Evolutionary conservation across 2,888 invertebrate genomes (phyloP).

Genomic region (Melieria omissa): DNA sequence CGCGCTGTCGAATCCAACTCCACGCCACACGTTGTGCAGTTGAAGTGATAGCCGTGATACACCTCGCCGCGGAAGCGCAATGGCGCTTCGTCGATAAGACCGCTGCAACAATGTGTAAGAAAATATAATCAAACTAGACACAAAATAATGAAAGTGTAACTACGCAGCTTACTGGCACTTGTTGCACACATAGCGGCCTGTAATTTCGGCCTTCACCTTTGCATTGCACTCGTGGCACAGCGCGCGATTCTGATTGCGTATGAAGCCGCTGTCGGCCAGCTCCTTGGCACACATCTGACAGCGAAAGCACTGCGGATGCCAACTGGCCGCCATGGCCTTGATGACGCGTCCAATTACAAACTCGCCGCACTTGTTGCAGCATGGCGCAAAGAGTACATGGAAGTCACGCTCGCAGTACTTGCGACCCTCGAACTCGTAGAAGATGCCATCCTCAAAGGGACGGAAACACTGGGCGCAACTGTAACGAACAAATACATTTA

Average conservation of each 20-base stretch:
- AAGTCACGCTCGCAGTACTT: slow-evolving; percentile 99
- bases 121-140: slow-evolving; percentile 11
- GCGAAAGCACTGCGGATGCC: slow-evolving; percentile 98
- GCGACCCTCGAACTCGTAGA: slow-evolving; percentile 98
- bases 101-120: slow-evolving; percentile 69
- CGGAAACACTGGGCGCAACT: slow-evolving; percentile 99
- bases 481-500: slow-evolving; percentile 10
- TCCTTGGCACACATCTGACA: slow-evolving; percentile 93
- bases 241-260: slow-evolving; percentile 84
- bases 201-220: slow-evolving; percentile 91
- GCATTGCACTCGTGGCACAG: slow-evolving; percentile 98
- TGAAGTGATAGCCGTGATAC: slow-evolving; percentile 99
- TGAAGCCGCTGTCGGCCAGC: slow-evolving; percentile 96
- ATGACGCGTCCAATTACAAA: slow-evolving; percentile 99
- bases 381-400: slow-evolving; percentile 94
- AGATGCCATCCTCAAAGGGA: slow-evolving; percentile 96
- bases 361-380: slow-evolving; percentile 89
- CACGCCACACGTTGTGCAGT: slow-evolving; percentile 90
- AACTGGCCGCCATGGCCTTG: slow-evolving; percentile 98
- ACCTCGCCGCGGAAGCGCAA: slow-evolving; percentile 94
- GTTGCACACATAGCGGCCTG: slow-evolving; percentile 97
- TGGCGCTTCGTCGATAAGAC: slow-evolving; percentile 91
- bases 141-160: not conserved
- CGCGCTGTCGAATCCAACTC: slow-evolving; percentile 96
- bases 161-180: slow-evolving; percentile 89